Evolutionary conservation across 2,113 vertebrate genomes (phyloP).

Genomic region (Chelonoidis abingdonii): DNA sequence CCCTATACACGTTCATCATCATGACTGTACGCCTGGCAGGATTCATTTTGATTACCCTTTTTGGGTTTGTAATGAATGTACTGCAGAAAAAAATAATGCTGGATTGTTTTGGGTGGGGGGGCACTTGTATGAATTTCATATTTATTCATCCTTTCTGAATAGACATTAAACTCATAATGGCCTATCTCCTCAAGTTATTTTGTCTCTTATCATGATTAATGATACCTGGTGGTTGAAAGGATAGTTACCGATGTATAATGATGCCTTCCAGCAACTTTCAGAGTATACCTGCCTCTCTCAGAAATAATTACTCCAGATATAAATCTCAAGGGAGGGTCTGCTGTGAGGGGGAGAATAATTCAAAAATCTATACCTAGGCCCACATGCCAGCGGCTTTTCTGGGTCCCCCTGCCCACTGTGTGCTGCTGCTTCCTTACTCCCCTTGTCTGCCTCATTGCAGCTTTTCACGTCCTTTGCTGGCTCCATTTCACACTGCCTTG

Average conservation of each 20-base stretch:
- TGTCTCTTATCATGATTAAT: constrained; percentile 55
- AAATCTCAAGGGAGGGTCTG: constrained; percentile 7
- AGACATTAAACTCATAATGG: not conserved
- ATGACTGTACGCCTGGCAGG: not conserved
- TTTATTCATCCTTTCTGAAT: constrained; percentile 31
- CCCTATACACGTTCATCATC: not conserved
- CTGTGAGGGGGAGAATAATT: constrained; percentile 35
- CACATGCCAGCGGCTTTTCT: not conserved
- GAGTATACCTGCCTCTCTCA: constrained; percentile 27
- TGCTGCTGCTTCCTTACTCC: not conserved
- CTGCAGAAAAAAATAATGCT: not conserved
- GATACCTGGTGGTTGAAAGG: constrained; percentile 17
- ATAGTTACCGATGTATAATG: not conserved
- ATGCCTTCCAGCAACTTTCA: constrained; percentile 33
- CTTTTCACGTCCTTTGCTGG: not conserved
- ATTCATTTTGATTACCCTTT: not conserved
- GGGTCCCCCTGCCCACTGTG: not conserved
- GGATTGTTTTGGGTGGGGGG: not conserved
- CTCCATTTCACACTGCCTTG: not conserved
- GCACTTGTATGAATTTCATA: not conserved
- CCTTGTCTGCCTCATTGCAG: not conserved
- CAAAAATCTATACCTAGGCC: not conserved
- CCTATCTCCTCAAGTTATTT: constrained; percentile 10
- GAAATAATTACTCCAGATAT: constrained; percentile 62
- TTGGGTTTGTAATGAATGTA: not conserved